Evolutionary conservation across 2,888 invertebrate genomes (phyloP), one percentile per base, ranked within the genome.

Genomic region (Escarpia spicata): DNA sequence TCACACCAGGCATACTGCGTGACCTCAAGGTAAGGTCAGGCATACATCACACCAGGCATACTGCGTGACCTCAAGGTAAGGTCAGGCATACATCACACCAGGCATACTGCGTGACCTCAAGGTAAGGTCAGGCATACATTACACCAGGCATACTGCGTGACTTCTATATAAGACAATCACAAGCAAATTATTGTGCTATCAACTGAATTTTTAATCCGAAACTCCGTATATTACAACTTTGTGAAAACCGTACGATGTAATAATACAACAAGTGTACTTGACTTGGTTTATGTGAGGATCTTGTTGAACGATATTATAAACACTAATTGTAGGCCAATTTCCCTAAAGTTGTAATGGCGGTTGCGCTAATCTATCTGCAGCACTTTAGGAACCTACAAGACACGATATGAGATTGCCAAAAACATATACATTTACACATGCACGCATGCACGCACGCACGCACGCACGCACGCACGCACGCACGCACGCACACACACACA

Each of bases 41-140:
- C 92, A 43, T 93, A 90, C n/a, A n/a, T n/a, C n/a, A n/a, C n/a
- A n/a, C n/a, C n/a, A n/a, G n/a, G n/a, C 93, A 43, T 93, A n/a
- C 31, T 6, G 43, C 10, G 3, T n/a, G 91, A 91, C 10, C 31
- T 91, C 31, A 10, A 43, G 91, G 91, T 91, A 45, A 45, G 93
- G 92, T 31, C 43, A 92, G 19, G 92, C 92, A 43, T 93, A 90
- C n/a, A n/a, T n/a, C n/a, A n/a, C n/a, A n/a, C n/a, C n/a, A n/a
- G n/a, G n/a, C 93, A 43, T 93, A 58, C 93, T 93, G 31, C 6
- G 90, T 75, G n/a, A n/a, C n/a, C n/a, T n/a, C n/a, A 89, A 92
- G 44, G 52, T 15, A 58, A 37, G 26, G 52, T 10, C 44, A 8
- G 89, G 43, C 44, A 19, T 89, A 37, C 31, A 91, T 58, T 12